Percentiles rank a stretch among this genome's conserved stretches.
Evolutionary conservation across 2,797 vertebrate genomes (phyloP).

Genomic region (Ibycter americanus): DNA sequence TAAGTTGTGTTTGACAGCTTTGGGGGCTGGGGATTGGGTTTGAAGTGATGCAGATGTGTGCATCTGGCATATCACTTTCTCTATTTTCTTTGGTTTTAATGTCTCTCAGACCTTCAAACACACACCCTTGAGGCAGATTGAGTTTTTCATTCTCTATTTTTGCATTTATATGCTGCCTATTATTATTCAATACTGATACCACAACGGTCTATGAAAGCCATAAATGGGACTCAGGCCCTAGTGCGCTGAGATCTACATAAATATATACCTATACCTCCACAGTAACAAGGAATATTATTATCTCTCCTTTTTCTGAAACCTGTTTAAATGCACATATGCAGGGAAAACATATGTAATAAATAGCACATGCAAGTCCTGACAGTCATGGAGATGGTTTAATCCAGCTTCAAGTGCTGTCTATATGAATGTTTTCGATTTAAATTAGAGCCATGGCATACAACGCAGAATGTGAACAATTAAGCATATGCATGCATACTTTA

Average conservation of each 20-base stretch:
- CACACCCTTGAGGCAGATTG: not conserved
- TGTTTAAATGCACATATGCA: not conserved
- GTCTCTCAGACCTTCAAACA: constrained; percentile 35
- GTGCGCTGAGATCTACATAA: not conserved
- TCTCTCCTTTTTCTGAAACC: not conserved
- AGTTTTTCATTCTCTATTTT: not conserved
- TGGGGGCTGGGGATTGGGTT: not conserved
- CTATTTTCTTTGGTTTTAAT: constrained; percentile 15
- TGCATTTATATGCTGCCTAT: not conserved
- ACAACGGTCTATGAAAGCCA: not conserved
- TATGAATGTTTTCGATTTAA: not conserved
- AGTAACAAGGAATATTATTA: not conserved
- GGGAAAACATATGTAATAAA: not conserved
- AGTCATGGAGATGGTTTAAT: not conserved
- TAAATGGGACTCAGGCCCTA: not conserved
- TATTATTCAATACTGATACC: not conserved
- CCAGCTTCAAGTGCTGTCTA: not conserved
- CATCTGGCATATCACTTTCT: not conserved
- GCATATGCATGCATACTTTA: not conserved
- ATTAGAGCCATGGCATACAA: not conserved
- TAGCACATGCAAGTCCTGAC: not conserved
- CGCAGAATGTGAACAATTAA: not conserved
- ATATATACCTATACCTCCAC: not conserved
- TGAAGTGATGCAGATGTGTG: constrained; percentile 18
- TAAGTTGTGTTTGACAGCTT: constrained; percentile 28